A percentile compares a stretch with the other conserved stretches of the same genome.
Conservation (phyloP, 2,888 invertebrate genomes). For the Drosophila diplacantha region DNA sequence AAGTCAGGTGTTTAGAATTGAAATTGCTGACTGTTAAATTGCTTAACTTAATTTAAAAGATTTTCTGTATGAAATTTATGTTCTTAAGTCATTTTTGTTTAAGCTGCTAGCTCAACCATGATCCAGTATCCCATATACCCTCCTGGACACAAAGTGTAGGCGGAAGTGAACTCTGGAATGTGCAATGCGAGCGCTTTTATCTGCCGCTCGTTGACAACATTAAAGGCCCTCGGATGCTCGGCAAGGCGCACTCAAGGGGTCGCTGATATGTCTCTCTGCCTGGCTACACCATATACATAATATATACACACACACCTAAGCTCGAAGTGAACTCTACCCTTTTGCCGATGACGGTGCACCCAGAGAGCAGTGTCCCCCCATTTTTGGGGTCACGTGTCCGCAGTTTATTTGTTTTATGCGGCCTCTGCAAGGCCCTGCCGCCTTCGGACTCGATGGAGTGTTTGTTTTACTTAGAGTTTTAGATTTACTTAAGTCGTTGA, state of each 20-base stretch:
- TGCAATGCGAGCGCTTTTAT: conserved; percentile 67
- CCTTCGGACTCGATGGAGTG: conserved; percentile 38
- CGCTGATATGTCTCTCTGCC: conserved; percentile 33
- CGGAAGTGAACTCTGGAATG: conserved; percentile 55
- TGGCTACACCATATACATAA: conserved; percentile 4
- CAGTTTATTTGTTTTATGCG: conserved; percentile 67
- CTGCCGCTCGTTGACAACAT: conserved; percentile 56
- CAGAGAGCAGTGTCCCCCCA: not conserved
- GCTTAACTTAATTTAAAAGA: not conserved
- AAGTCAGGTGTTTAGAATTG: not conserved
- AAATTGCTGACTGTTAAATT: not conserved
- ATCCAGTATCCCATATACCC: not conserved
- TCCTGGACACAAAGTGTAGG: conserved; percentile 4
- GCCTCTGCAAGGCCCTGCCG: conserved; percentile 30
- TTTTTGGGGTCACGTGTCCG: conserved; percentile 65
- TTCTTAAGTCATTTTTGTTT: not conserved
- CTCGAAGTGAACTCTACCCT: conserved; percentile 25
- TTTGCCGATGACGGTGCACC: conserved; percentile 6
- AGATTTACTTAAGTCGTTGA: conserved; percentile 71
- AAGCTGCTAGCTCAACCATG: not conserved
- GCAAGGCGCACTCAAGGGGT: conserved; percentile 56
- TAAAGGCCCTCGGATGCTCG: conserved; percentile 46
- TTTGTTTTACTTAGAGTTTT: conserved; percentile 70
- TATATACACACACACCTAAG: conserved; percentile 4
- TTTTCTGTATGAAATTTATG: not conserved